A percentile compares a stretch with the other conserved stretches of the same genome.
These are phyloP conservation scores for Botia kubotai DNA, from an alignment of 2,797 vertebrate genomes.

Conservation along the genomic window DNA sequence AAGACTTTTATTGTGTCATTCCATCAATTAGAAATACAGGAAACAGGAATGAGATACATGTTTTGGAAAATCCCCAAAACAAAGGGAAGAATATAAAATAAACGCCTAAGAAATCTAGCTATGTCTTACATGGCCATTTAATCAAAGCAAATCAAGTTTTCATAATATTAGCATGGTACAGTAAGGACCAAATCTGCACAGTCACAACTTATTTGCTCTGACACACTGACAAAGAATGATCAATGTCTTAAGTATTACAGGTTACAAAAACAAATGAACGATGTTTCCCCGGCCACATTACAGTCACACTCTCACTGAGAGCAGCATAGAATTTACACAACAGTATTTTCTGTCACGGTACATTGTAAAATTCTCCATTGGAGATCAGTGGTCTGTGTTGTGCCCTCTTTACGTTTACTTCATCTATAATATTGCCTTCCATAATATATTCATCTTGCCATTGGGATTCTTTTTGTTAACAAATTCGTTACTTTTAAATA, in stretches of 20 bases:
- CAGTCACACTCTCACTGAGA: conserved; percentile 60
- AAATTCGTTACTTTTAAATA: conserved; percentile 18
- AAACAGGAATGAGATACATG: conserved; percentile 31
- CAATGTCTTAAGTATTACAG: conserved; percentile 11
- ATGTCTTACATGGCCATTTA: conserved; percentile 21
- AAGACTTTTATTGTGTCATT: conserved; percentile 49
- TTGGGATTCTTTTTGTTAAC: background rate
- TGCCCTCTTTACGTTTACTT: background rate
- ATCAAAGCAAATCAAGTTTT: conserved; percentile 9
- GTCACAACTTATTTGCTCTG: conserved; percentile 28
- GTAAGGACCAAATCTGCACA: conserved; percentile 27
- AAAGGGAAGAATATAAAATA: background rate
- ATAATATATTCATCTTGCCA: background rate
- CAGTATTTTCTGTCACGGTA: conserved; percentile 48
- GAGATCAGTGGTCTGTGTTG: conserved; percentile 39
- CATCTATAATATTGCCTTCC: conserved; percentile 24
- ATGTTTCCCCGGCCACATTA: conserved; percentile 46
- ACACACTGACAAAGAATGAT: conserved; percentile 26
- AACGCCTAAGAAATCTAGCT: conserved; percentile 34
- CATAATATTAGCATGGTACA: conserved; percentile 12
- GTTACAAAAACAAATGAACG: conserved; percentile 43
- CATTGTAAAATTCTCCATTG: conserved; percentile 47
- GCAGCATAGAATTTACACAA: conserved; percentile 46
- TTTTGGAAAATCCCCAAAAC: conserved; percentile 10
- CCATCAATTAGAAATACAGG: conserved; percentile 36